Conservation (phyloP, 2,888 invertebrate genomes). For the Keiferia lycopersicella region DNA sequence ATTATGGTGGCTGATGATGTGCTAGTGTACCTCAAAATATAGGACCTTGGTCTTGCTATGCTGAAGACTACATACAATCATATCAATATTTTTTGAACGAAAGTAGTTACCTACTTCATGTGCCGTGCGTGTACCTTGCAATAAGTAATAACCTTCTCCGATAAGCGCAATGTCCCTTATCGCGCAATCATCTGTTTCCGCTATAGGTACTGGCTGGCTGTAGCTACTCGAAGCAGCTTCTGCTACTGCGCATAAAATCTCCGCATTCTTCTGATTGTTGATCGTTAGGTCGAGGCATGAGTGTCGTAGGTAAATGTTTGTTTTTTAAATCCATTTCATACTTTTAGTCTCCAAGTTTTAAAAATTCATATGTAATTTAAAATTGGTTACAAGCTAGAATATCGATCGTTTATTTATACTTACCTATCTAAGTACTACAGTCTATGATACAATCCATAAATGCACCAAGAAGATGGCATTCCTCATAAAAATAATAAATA, state of each 20-base stretch:
- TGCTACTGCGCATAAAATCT: slow-evolving; percentile 6
- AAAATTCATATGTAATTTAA: too few species aligned
- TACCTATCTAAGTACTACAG: too few species aligned
- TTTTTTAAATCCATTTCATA: neutral
- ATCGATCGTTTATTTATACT: too few species aligned
- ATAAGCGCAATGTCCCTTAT: slow-evolving; percentile 11
- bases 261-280: neutral
- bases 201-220: neutral
- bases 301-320: neutral
- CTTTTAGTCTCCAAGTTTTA: too few species aligned
- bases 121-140: neutral
- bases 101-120: neutral
- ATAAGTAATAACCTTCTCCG: neutral
- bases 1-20: too few species aligned
- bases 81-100: neutral
- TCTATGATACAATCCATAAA: too few species aligned
- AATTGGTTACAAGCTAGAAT: too few species aligned
- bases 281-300: too few species aligned
- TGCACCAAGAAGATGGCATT: too few species aligned
- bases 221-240: neutral
- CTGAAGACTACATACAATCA: neutral
- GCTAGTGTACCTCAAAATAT: too few species aligned
- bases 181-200: slow-evolving; percentile 10
- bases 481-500: too few species aligned
- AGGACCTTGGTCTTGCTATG: too few species aligned